Conservation (phyloP, 2,113 vertebrate genomes). For the cat (Felis catus) region DNA sequence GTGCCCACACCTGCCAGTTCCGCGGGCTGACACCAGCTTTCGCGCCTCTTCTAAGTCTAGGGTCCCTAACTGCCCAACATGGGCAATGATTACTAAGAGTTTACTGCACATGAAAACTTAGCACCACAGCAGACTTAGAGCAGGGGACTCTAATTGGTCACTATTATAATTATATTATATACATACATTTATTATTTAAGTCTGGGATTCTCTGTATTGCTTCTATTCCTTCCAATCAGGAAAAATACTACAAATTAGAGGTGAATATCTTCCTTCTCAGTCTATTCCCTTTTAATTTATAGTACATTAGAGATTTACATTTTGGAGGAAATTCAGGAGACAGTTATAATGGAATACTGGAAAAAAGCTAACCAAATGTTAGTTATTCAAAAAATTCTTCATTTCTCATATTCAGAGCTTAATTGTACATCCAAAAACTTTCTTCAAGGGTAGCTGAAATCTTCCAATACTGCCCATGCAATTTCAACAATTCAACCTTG, state of each 20-base stretch:
- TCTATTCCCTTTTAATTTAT: not conserved
- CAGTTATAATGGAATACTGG: not conserved
- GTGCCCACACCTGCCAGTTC: not conserved
- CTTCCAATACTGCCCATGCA: not conserved
- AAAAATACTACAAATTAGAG: not conserved
- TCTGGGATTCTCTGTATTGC: not conserved
- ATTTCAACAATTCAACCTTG: constrained; percentile 69
- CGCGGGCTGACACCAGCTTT: not conserved
- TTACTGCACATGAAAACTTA: not conserved
- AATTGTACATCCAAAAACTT: not conserved
- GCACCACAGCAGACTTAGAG: not conserved
- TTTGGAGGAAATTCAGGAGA: not conserved
- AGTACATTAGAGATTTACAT: not conserved
- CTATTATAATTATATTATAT: not conserved
- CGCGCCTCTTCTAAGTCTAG: not conserved
- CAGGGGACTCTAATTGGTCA: not conserved
- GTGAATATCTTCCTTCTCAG: not conserved
- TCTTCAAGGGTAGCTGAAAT: not conserved
- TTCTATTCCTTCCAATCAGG: not conserved
- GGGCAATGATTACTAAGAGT: not conserved
- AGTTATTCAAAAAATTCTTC: not conserved
- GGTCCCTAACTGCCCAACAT: not conserved
- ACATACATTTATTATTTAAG: not conserved
- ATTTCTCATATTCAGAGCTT: not conserved
- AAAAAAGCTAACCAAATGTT: not conserved